Evolutionary conservation across 2,797 vertebrate species (phyloP), one percentile per base, ranked within the genome.

Genomic region (Geotria australis): DNA sequence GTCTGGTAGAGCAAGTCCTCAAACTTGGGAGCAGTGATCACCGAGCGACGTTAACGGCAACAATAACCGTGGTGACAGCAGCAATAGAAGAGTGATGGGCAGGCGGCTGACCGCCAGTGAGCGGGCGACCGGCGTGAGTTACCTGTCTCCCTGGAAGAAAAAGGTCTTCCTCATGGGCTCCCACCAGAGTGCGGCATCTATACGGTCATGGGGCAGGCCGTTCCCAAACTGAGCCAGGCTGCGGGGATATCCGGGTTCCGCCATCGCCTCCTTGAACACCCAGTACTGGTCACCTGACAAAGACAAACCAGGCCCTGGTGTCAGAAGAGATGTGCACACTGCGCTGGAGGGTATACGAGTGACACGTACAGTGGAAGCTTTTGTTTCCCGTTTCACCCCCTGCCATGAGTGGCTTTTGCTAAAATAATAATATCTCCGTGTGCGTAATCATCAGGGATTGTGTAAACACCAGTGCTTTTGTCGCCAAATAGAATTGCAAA

Each of bases 81-180:
- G n/a, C n/a, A 55, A 4, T 14, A 10, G 9, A 51, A 55, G 6
- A 9, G 46, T 47, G 46, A 59, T 10, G 49, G 46, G 12, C 10
- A 55, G 14, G 14, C 12, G 59, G 12, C 46, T 10, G 48, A 11
- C 9, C 13, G 13, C 45, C 45, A 48, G n/a, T 9, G n/a, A 46
- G 6, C 45, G 14, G 38, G 48, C 8, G 48, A 57, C 60, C 56
- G 56, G 1, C 48, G 61, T 60, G 61, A 47, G 9, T 47, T 63
- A 91, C 85, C 83, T 77, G 59, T 68, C 73, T 65, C 80, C 80
- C 62, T 77, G 74, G 70, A 91, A 91, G 70, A 81, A 84, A 70
- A 76, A 89, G 1, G 84, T 91, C 68, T 83, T 82, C 61, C 84
- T 83, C 2, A 73, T 91, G 2, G 77, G 79, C 9, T 78, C 79